Evolutionary conservation across 2,888 invertebrate genomes (phyloP).

Genomic region (Pantelozetes paolii): DNA sequence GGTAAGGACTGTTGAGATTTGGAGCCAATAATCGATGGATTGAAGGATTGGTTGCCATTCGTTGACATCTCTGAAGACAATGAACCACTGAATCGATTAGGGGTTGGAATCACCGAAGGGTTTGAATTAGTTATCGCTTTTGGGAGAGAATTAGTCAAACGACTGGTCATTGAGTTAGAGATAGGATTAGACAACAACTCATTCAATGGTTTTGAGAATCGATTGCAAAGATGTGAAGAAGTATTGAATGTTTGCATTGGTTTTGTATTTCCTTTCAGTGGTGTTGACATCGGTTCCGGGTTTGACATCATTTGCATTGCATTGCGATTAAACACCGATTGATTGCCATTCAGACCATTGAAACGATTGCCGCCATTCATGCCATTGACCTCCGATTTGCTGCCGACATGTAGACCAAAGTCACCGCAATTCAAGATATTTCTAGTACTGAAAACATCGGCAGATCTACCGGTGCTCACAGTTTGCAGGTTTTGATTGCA

Average conservation of each 20-base stretch:
- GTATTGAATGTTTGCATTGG: not conserved
- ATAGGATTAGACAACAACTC: not conserved
- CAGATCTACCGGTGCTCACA: not conserved
- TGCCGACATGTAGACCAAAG: not conserved
- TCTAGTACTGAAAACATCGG: not conserved
- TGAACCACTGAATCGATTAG: not conserved
- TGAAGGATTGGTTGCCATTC: not conserved
- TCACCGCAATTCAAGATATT: conserved; percentile 12
- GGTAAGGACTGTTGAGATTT: not conserved
- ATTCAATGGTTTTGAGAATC: too few species aligned
- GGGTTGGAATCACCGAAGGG: not conserved
- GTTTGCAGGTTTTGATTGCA: conserved; percentile 1
- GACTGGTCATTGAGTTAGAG: not conserved
- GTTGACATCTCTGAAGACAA: not conserved
- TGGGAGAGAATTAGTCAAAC: not conserved
- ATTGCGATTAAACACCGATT: not conserved
- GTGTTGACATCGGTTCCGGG: not conserved
- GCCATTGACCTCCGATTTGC: not conserved
- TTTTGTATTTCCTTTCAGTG: too few species aligned
- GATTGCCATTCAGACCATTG: not conserved
- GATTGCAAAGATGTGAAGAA: not conserved
- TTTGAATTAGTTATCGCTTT: not conserved
- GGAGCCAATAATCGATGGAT: not conserved
- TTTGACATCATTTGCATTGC: not conserved
- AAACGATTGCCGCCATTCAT: not conserved